Base-by-base conservation (phyloP, 2,888 invertebrate species). In the Vesta saturnalis region DNA sequence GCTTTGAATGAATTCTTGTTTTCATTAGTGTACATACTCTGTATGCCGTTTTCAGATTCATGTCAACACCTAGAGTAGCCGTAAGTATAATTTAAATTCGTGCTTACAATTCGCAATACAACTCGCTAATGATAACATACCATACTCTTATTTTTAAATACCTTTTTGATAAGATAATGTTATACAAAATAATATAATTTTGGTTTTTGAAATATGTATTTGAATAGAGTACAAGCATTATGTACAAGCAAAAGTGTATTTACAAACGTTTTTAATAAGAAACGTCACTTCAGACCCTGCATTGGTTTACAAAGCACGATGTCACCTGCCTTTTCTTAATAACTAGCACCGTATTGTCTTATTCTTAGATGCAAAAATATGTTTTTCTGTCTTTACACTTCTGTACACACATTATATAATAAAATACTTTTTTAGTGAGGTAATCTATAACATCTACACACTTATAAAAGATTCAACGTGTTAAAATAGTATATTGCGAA, bases 301-400 rank as follows among this genome's bases (percentile, higher is more conserved):
- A 65, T 72, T 69, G 63, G 72, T 66, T 69, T 70, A 69, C 63
- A 67, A 66, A 69, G 67, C 71, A 68, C 58, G 65, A 69, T 72
- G 69, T 69, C 67, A 66, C 66, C 69, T 69, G 69, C 64, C 68
- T 70, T 71, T 67, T 61, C 65, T 69, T 71, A 65, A 71, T 63
- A 55, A 59, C 71, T 72, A 72, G 72, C 72, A 72, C 72, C 73
- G 60, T 72, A 70, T 70, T 70, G 70, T 73, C 71, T 72, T 73
- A 73, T 67, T 70, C 60, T 68, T 69, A 73, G 67, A 67, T 69
- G 69, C 64, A 69, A 72, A 73, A 73, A 73, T 70, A 72, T 64
- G 60, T 70, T 69, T 60, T 65, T 66, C 69, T 70, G 66, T 67
- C 70, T 70, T 67, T 64, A 70, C 66, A 70, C 69, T 70, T 62